These are phyloP conservation scores for Biston stratarius DNA, from an alignment of 2,888 invertebrate genomes.

Conservation along the genomic window DNA sequence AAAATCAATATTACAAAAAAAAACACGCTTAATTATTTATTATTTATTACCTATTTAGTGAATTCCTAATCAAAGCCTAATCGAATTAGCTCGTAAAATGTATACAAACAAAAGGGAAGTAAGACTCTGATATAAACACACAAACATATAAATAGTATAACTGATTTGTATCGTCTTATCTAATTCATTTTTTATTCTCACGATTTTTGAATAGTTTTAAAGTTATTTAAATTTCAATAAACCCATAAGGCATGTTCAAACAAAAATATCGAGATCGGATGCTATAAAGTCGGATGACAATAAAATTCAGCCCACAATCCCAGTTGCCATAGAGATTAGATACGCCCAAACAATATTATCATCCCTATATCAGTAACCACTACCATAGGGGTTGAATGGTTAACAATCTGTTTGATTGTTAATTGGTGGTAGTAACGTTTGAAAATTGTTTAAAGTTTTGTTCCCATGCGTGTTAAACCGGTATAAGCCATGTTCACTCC, in stretches of 20 bases:
- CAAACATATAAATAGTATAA: no score
- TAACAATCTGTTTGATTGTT: conserved; percentile 71
- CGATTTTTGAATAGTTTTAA: no score
- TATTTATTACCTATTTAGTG: no score
- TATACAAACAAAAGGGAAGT: no score
- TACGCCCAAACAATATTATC: conserved; percentile 77
- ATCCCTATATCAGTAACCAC: conserved; percentile 65
- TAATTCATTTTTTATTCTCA: no score
- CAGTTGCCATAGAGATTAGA: conserved; percentile 71
- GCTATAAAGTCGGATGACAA: conserved; percentile 8
- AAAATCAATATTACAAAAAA: no score
- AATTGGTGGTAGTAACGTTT: conserved; percentile 75
- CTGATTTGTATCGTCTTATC: no score
- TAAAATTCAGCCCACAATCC: conserved; percentile 42
- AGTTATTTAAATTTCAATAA: no score
- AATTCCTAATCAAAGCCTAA: no score
- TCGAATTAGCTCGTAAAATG: no score
- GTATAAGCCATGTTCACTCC: conserved; percentile 66
- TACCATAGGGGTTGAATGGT: conserved; percentile 50
- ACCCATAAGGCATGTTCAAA: conserved; percentile 1
- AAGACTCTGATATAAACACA: no score
- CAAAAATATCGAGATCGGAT: conserved; percentile 17
- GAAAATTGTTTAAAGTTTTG: conserved; percentile 76
- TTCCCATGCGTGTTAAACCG: conserved; percentile 61
- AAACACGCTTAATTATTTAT: no score